Percentiles rank a stretch among this genome's conserved stretches.
Evolutionary conservation across 2,797 vertebrate genomes (phyloP).

Genomic region (Poeciliopsis turneri): DNA sequence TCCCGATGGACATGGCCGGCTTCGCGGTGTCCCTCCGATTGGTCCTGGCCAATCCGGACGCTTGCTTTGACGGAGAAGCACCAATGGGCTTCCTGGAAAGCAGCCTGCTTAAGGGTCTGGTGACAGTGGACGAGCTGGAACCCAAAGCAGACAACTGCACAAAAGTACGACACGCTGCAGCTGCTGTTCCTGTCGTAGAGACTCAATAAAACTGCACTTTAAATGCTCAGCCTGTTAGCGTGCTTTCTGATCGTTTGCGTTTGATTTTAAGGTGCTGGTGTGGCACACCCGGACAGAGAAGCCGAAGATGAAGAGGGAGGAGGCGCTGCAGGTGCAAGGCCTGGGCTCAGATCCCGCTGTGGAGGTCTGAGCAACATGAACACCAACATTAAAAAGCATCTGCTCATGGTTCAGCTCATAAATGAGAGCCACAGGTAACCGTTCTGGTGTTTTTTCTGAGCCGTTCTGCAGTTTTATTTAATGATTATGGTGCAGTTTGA

Average conservation of each 20-base stretch:
- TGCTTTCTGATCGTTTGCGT: not conserved
- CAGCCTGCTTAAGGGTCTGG: constrained; percentile 87
- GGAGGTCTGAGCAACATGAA: constrained; percentile 83
- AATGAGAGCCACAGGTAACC: constrained; percentile 1
- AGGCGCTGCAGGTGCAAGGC: constrained; percentile 88
- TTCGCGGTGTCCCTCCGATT: constrained; percentile 88
- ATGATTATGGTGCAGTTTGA: constrained; percentile 7
- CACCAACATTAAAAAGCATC: constrained; percentile 28
- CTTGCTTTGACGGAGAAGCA: constrained; percentile 85
- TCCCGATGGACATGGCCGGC: constrained; percentile 93
- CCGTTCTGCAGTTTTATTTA: not conserved
- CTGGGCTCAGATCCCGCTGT: constrained; percentile 88
- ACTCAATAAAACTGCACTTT: not conserved
- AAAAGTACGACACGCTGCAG: constrained; percentile 74
- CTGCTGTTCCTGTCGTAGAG: not conserved
- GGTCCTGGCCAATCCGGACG: constrained; percentile 82
- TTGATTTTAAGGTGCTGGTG: constrained; percentile 85
- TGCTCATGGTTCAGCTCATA: constrained; percentile 26
- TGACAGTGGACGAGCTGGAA: constrained; percentile 90
- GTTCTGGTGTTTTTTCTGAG: not conserved
- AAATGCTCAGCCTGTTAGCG: not conserved
- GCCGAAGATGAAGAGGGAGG: constrained; percentile 94
- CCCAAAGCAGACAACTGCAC: constrained; percentile 90
- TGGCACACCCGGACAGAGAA: constrained; percentile 96
- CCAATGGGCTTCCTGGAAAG: constrained; percentile 92